Percentiles rank a stretch among this genome's conserved stretches.
These are phyloP conservation scores for Pollimyrus isidori DNA, from an alignment of 2,113 vertebrate species.

Conservation along the genomic window DNA sequence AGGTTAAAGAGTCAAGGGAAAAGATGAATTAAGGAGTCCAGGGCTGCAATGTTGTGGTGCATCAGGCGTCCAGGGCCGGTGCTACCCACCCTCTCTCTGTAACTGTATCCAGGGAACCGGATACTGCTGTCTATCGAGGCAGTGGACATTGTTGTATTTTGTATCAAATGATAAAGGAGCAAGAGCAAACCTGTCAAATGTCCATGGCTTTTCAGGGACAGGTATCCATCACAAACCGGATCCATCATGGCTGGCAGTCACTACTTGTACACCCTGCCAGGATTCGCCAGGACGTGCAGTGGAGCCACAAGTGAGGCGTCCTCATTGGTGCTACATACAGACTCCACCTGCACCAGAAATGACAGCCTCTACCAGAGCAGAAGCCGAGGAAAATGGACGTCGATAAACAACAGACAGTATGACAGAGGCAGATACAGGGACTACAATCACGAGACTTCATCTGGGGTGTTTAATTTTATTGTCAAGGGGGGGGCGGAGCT, in stretches of 20 bases:
- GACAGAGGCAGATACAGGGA: not conserved
- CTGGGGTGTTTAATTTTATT: not conserved
- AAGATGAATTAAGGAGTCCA: not conserved
- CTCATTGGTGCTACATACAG: not conserved
- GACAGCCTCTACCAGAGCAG: not conserved
- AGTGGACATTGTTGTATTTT: not conserved
- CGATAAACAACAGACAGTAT: not conserved
- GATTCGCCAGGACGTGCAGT: not conserved
- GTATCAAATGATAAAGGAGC: not conserved
- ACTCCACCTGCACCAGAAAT: not conserved
- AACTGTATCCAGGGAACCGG: not conserved
- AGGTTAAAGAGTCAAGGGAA: not conserved
- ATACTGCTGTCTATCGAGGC: not conserved
- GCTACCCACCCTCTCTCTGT: not conserved
- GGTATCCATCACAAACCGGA: not conserved
- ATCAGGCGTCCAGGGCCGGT: not conserved
- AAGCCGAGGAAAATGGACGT: not conserved
- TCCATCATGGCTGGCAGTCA: not conserved
- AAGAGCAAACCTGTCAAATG: not conserved
- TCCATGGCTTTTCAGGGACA: not conserved
- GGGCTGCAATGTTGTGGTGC: not conserved
- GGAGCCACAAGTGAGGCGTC: not conserved
- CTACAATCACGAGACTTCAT: not conserved
- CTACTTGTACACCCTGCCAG: not conserved
- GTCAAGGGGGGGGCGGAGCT: not conserved